Evolutionary conservation across 2,113 vertebrate species (phyloP), one percentile per base, ranked within the genome.

Genomic region (Chrysemys picta): DNA sequence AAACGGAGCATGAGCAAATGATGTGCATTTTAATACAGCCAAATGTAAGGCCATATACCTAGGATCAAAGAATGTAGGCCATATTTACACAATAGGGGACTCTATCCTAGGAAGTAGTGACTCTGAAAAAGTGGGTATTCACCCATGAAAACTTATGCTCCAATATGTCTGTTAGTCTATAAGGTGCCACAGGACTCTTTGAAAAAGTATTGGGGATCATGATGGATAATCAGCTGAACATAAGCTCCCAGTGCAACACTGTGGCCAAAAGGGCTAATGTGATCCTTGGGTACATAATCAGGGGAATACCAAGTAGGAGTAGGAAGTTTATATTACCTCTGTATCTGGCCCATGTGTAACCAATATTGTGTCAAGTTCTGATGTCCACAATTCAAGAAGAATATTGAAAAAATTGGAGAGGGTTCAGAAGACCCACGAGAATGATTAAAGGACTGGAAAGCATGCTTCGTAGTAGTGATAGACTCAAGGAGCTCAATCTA

Each of bases 311-410:
- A 2, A 56, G 8, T 45, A 62, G 81, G 79, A 87, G 21, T 53
- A 87, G 38, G 29, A 57, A 85, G 10, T 19, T 47, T 49, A 25
- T 75, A 91, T 89, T 75, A 75, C 52, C 29, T 45, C 65, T 19
- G 91, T 45, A 72, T n/a, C 31, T 91, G 85, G 4, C 69, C 14
- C 59, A 59, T 4, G 49, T 53, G 0, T 6, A 14, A 69, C 89
- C 35, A 16, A 80, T 56, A 4, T 8, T 0, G 0, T 56, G 17
- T 84, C 59, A 47, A 10, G 4, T 65, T 82, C 72, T 45, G 22
- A 25, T 42, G 22, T 45, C 10, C 19, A 45, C 42, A 25, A 24
- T 76, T 45, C 38, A 45, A 45, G 72, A 45, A 76, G 11, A 5
- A n/a, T 69, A 69, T 12, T 76, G 38, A 76, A 42, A 42, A 25